A percentile compares a stretch with the other conserved stretches of the same genome.
Conservation (phyloP, 2,888 invertebrate genomes). For the Dorcus hopei region DNA sequence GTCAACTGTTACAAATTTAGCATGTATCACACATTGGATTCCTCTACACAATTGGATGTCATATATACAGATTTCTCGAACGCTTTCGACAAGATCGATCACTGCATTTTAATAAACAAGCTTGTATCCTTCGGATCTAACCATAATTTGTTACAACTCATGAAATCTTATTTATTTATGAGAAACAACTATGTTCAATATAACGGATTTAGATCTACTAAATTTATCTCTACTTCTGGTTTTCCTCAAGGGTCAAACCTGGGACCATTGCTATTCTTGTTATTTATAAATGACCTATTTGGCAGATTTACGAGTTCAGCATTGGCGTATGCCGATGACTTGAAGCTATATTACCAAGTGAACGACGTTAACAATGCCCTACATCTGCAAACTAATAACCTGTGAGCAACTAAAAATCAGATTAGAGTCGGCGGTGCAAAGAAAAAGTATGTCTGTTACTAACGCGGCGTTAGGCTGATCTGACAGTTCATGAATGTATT, state of each 20-base stretch:
- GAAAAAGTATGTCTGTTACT: no score
- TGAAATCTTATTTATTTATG: neutral
- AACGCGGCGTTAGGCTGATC: no score
- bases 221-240: slow-evolving; percentile 6
- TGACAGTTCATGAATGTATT: no score
- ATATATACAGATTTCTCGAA: slow-evolving; percentile 28
- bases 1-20: slow-evolving; percentile 1
- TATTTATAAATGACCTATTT: slow-evolving; percentile 6
- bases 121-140: no score
- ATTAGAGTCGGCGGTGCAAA: no score
- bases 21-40: neutral
- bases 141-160: no score
- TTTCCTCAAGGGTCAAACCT: slow-evolving; percentile 18
- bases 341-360: neutral
- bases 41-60: neutral
- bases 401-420: no score
- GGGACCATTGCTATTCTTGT: slow-evolving; percentile 12
- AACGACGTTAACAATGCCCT: no score
- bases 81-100: slow-evolving; percentile 26
- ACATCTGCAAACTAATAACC: no score
- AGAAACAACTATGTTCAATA: slow-evolving; percentile 5
- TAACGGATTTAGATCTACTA: neutral
- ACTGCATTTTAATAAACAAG: neutral
- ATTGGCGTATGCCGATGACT: slow-evolving; percentile 12
- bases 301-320: neutral